phyloP scores from a whole-genome alignment of 2,888 invertebrate genomes.

The Aphidius colemani region DNA sequence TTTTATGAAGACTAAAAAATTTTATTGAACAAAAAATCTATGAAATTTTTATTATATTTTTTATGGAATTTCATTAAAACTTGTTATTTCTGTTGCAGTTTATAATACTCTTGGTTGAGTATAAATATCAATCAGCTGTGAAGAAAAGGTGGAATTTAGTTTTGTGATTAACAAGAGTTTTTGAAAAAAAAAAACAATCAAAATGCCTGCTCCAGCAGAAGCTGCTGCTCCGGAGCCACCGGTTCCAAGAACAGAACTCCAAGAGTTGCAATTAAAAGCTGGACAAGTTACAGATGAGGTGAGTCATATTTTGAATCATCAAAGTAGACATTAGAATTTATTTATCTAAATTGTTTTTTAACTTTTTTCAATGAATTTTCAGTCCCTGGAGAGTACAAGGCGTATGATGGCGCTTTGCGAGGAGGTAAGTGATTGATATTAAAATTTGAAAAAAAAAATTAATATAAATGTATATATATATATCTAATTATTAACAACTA shows the following conservation, averaged over 20 bases:
- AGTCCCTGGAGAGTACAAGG: slow-evolving; percentile 90
- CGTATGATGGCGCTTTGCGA: slow-evolving; percentile 92
- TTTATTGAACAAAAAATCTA: too few relatives aligned
- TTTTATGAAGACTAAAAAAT: too few relatives aligned
- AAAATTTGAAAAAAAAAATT: slow-evolving; percentile 14
- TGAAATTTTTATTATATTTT: too few relatives aligned
- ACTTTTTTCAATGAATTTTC: slow-evolving; percentile 60
- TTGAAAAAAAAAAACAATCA: slow-evolving; percentile 1
- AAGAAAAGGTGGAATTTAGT: neutral
- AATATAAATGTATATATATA: too few relatives aligned
- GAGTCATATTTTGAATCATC: slow-evolving; percentile 47
- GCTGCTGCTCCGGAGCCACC: slow-evolving; percentile 63
- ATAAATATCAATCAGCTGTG: neutral
- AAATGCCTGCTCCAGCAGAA: slow-evolving; percentile 60
- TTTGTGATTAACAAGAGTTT: neutral
- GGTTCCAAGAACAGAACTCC: slow-evolving; percentile 81
- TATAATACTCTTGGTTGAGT: too few relatives aligned
- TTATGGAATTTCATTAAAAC: too few relatives aligned
- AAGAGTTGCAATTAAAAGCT: slow-evolving; percentile 84
- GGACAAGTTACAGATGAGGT: slow-evolving; percentile 91
- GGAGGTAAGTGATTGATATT: slow-evolving; percentile 72
- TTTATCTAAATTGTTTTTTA: neutral
- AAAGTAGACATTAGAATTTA: too few relatives aligned
- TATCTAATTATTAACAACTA: too few relatives aligned
- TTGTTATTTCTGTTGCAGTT: too few relatives aligned